These are phyloP conservation scores for Cryptoprocta ferox DNA, from an alignment of 2,797 vertebrate genomes.

Conservation along the genomic window DNA sequence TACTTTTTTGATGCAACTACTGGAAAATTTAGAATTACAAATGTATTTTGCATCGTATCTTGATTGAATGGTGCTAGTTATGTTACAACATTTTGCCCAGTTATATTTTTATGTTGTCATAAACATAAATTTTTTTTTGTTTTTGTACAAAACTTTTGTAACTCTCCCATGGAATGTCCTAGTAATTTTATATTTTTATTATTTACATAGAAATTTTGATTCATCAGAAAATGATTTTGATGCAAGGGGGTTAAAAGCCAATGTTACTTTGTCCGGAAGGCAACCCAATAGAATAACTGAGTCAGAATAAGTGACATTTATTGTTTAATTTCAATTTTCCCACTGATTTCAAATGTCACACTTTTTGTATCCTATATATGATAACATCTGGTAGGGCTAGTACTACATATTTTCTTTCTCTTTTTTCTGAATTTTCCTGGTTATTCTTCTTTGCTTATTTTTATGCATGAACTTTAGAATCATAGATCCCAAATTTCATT, in stretches of 20 bases:
- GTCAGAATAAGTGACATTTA: background rate
- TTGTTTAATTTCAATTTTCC: too few species aligned
- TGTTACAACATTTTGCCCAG: background rate
- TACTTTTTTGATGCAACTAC: background rate
- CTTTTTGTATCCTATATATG: background rate
- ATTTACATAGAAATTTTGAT: background rate
- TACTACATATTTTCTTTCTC: background rate
- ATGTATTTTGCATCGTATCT: background rate
- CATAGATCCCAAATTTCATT: background rate
- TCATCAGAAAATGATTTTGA: slow-evolving; percentile 25
- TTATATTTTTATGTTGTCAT: background rate
- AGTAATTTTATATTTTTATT: background rate
- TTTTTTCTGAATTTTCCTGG: background rate
- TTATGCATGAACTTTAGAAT: background rate
- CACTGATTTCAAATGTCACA: background rate
- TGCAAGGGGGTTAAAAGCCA: background rate
- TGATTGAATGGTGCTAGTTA: background rate
- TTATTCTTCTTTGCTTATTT: background rate
- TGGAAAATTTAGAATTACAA: background rate
- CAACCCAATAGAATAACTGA: background rate
- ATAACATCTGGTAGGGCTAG: background rate
- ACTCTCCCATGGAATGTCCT: background rate
- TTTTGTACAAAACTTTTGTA: too few species aligned
- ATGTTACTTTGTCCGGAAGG: background rate
- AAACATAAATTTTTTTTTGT: too few species aligned